Evolutionary conservation across 1,140 invertebrate species (phyloP), one percentile per base, ranked within the genome.

Genomic region (Rhyacophila brunnea): DNA sequence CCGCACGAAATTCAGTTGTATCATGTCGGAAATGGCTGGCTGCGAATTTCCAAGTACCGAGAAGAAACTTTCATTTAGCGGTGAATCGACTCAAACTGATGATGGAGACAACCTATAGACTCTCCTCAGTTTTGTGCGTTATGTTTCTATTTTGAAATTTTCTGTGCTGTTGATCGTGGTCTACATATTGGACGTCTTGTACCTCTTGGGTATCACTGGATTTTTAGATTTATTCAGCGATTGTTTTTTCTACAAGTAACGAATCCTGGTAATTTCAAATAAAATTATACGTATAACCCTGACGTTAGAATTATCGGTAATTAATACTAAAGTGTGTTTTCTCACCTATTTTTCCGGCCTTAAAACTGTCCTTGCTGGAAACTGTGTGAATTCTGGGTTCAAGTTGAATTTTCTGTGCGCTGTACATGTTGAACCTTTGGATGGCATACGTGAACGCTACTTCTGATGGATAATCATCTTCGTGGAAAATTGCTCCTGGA

Each of bases 401-500:
- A 7, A 59, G 11, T 11, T 18, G 20, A 52, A 38, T 7, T 35
- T 35, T n/a, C 43, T 52, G 17, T 42, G n/a, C 6, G 47, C 17
- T 58, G 59, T 69, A 68, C 59, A 75, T 71, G 57, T 81, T 81
- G n/a, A 78, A 60, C 52, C 74, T 71, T 7, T 73, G 67, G 23
- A 80, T 68, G 3, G 78, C 78, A 58, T 73, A 70, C 66, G 68
- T 64, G 71, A 81, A 73, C 57, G 77, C 66, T 59, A 69, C 68
- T 11, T 70, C 60, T 2, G 75, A 62, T 14, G 75, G 69, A 45
- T 75, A 71, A 42, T 67, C 71, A 9, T 67, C 55, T 38, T 71
- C 70, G 58, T 71, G 59, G 53, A 65, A 35, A 50, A 64, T 60
- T 17, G 47, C 62, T 14, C 53, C 58, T 60, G 36, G 19, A 64